Base-by-base conservation (phyloP, 2,888 invertebrate genomes). In the Hemicrepidius hirtus region DNA sequence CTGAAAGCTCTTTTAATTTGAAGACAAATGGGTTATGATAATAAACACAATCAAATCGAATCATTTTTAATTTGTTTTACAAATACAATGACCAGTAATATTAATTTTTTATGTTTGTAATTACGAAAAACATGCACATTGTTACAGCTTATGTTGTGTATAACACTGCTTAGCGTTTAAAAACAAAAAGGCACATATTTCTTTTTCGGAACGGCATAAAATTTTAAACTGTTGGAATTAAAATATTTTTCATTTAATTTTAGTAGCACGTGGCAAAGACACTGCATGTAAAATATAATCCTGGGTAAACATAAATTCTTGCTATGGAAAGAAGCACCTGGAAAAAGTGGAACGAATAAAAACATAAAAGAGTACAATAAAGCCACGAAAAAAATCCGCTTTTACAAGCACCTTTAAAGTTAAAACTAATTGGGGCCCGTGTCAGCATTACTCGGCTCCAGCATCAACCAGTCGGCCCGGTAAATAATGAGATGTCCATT, bases 401-500 rank as follows among this genome's bases (percentile, higher is more conserved):
- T 79, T 77, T 76, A 73, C 75, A 75, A 76, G 78, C 78, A 79
- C 79, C 79, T 80, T 78, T 75, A 75, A 78, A 80, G 79, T 78
- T 78, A 73, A 78, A 81, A 81, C 81, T 81, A 82, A 82, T 82
- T 82, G 81, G 79, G 75, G 76, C 77, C 79, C 79, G 77, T 80
- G 81, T 81, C 81, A 80, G 80, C 77, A 76, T 81, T 80, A 77
- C 77, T 79, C 79, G 73, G 78, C 76, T 76, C 72, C 68, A 76
- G 73, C 80, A 80, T 81, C 81, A 81, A 80, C 80, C 79, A 79
- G 79, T 79, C 73, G 79, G 78, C 75, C 69, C 74, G 73, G 78
- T 82, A 81, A 82, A 80, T 82, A 82, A 82, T 82, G 81, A 73
- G 69, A 81, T 80, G 80, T 81, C 80, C 81, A 81, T 81, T 82